Base-by-base conservation (phyloP, 2,113 vertebrate species). In the Noturus placidus region DNA sequence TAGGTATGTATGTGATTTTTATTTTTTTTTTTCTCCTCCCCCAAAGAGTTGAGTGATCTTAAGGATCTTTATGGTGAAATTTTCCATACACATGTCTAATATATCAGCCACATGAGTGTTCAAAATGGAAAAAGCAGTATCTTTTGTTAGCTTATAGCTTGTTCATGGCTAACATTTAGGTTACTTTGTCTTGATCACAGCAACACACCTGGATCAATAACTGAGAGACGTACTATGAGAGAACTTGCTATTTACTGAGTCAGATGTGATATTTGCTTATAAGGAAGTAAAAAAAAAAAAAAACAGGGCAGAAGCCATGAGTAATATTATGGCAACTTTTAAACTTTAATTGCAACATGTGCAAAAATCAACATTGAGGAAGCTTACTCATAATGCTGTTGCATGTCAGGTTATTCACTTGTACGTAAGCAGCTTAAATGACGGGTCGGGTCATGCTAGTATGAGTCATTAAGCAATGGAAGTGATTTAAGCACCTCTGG, bases 391-490 rank as follows among this genome's bases (percentile, higher is more conserved):
- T 42, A 82, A 27, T 14, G 85, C 27, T 86, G 14, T 13, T 35
- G 10, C 30, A 67, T 19, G 3, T 70, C 33, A 46, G 72, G 38
- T 56, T 56, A 46, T 63, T 54, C 30, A 2, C 13, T 50, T 50
- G 20, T 82, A 59, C 17, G 11, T 42, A 74, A 83, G 19, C 25
- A 72, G 17, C 59, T 54, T 69, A 72, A 46, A 67, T 33, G 61
- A 52, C 61, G 4, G 52, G 86, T 72, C 79, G 54, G 46, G 65
- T 87, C 86, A 82, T 72, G 52, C 65, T 72, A 25, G 54, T 74
- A 87, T 87, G 65, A 72, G 65, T 87, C 65, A 87, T 72, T 87
- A 38, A 30, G 52, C 35, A 57, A 27, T 82, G 50, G 27, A 56
- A 56, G 17, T 87, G 77, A 80, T 78, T 87, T 25, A 54, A 67